Evolutionary conservation across 2,888 invertebrate species (phyloP).

Genomic region (Philereme transversata): DNA sequence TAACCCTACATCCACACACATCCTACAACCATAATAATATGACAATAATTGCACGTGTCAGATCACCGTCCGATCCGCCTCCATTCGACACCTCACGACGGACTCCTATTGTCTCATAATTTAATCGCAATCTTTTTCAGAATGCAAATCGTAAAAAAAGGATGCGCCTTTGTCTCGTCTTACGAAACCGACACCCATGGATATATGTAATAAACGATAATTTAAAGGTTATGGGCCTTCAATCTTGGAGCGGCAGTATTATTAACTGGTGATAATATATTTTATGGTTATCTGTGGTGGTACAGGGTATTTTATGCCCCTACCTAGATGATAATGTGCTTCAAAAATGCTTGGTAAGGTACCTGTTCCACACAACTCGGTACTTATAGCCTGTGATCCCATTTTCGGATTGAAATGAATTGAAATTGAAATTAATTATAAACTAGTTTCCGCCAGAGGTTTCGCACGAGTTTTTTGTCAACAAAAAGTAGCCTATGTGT

Average conservation of each 20-base stretch:
- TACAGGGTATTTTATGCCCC: too few species aligned
- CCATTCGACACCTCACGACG: conserved; percentile 46
- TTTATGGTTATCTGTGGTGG: too few species aligned
- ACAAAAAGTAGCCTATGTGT: too few species aligned
- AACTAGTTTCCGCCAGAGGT: too few species aligned
- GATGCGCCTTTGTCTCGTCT: conserved; percentile 24
- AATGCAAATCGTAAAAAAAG: conserved; percentile 29
- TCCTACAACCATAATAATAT: conserved; percentile 22
- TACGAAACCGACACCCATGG: conserved; percentile 24
- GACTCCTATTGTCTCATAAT: conserved; percentile 50
- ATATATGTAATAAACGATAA: conserved; percentile 22
- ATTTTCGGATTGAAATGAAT: too few species aligned
- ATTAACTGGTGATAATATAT: too few species aligned
- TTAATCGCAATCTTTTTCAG: conserved; percentile 35
- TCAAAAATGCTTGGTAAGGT: too few species aligned
- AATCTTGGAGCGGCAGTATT: neutral
- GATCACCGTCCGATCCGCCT: conserved; percentile 42
- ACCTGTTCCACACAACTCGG: too few species aligned
- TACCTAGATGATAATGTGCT: too few species aligned
- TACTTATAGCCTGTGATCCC: too few species aligned
- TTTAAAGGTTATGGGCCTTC: conserved; percentile 4
- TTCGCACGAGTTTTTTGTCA: too few species aligned
- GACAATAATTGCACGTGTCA: conserved; percentile 47
- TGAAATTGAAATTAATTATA: too few species aligned
- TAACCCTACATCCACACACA: conserved; percentile 5